Conservation (phyloP, 2,888 invertebrate genomes). For the Ochlodes sylvanus region DNA sequence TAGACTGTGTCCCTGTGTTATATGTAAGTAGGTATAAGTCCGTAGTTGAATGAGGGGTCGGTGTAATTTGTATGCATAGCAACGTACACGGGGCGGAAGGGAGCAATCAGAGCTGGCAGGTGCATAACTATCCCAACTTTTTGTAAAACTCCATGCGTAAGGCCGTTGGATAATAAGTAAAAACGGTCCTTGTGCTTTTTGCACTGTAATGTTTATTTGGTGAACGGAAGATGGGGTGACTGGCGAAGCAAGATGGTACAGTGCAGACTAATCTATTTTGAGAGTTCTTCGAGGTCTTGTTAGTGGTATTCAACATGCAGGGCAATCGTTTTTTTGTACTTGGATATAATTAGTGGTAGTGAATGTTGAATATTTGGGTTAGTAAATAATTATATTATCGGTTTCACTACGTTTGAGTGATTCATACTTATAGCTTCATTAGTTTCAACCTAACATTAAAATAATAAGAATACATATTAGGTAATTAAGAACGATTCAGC, state of each 20-base stretch:
- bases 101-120: constrained; percentile 44
- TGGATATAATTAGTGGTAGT: no score
- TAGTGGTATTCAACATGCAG: no score
- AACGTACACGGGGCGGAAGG: constrained; percentile 42
- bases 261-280: not conserved
- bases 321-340: no score
- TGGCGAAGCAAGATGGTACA: not conserved
- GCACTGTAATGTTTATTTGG: constrained; percentile 3
- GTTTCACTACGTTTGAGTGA: no score
- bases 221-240: not conserved
- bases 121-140: constrained; percentile 39
- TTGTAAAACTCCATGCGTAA: constrained; percentile 19
- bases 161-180: constrained; percentile 8
- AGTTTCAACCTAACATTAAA: no score
- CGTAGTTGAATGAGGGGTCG: not conserved
- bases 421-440: no score
- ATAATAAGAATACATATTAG: no score
- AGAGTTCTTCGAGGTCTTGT: not conserved
- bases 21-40: not conserved
- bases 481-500: no score
- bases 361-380: no score
- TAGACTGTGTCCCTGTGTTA: not conserved
- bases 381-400: no score
- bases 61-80: constrained; percentile 25
- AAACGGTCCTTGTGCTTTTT: not conserved